Evolutionary conservation across 2,797 vertebrate species (phyloP).

Genomic region (Anabas testudineus): DNA sequence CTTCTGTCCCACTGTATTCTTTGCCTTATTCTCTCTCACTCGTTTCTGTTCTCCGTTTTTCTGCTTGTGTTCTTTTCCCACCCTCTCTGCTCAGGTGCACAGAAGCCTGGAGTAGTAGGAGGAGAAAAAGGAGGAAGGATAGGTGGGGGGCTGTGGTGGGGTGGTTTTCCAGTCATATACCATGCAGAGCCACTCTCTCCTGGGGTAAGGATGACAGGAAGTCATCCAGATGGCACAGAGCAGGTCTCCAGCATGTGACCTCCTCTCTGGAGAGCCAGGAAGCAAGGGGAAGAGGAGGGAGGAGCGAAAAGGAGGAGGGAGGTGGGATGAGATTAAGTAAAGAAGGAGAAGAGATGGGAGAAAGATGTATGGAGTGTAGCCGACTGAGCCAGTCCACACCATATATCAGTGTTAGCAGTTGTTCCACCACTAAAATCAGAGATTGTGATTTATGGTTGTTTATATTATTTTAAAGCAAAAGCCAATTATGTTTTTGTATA

Average conservation of each 20-base stretch:
- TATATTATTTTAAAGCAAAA: constrained; percentile 15
- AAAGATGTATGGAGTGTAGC: constrained; percentile 47
- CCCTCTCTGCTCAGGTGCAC: constrained; percentile 72
- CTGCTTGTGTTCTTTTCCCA: constrained; percentile 53
- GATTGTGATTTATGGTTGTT: constrained; percentile 31
- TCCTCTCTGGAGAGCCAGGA: constrained; percentile 74
- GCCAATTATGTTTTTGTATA: constrained; percentile 27
- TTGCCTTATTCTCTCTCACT: constrained; percentile 24
- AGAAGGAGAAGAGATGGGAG: constrained; percentile 56
- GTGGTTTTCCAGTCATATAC: constrained; percentile 57
- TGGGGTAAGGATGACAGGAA: constrained; percentile 83
- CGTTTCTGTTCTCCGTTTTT: constrained; percentile 31
- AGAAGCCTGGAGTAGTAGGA: constrained; percentile 33
- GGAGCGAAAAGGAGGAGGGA: constrained; percentile 28
- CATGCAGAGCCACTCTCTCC: constrained; percentile 78
- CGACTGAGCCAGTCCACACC: constrained; percentile 23
- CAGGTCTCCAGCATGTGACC: constrained; percentile 79
- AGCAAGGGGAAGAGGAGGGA: constrained; percentile 50
- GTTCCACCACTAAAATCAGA: constrained; percentile 17
- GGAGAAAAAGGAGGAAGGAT: background rate
- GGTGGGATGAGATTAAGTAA: constrained; percentile 39
- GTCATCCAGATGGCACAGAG: constrained; percentile 86
- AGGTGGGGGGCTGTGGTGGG: background rate
- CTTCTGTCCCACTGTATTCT: constrained; percentile 4
- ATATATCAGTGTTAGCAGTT: constrained; percentile 44